Percentiles rank a stretch among this genome's conserved stretches.
Conservation (phyloP, 2,797 vertebrate species). For the Danio jaintianensis region DNA sequence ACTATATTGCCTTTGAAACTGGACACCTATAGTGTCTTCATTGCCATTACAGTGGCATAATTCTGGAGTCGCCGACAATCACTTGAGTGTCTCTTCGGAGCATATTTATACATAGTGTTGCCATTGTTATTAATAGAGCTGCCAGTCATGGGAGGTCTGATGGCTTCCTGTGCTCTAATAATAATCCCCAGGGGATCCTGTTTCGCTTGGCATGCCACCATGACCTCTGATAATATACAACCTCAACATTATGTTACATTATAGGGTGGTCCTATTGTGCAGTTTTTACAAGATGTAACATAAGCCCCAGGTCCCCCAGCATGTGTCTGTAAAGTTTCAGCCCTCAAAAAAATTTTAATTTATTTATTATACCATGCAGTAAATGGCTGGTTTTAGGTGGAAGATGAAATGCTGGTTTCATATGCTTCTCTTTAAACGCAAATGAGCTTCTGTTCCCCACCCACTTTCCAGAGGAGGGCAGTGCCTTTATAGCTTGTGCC, state of each 20-base stretch:
- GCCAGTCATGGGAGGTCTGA: conserved; percentile 35
- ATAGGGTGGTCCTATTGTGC: too few relatives aligned
- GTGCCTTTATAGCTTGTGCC: too few relatives aligned
- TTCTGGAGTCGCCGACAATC: conserved; percentile 13
- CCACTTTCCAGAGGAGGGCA: too few relatives aligned
- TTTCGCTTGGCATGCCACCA: conserved; percentile 35
- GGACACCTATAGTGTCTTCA: conserved; percentile 17
- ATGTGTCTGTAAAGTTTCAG: too few relatives aligned
- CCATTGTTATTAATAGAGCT: conserved; percentile 59
- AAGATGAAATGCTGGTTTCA: too few relatives aligned
- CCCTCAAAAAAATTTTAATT: too few relatives aligned
- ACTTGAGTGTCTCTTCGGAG: not conserved
- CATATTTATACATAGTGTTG: conserved; percentile 37
- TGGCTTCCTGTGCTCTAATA: conserved; percentile 53
- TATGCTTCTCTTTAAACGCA: too few relatives aligned
- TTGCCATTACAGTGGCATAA: conserved; percentile 6
- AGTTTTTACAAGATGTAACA: too few relatives aligned
- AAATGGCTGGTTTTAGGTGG: too few relatives aligned
- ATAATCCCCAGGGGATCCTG: conserved; percentile 44
- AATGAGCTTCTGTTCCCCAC: too few relatives aligned
- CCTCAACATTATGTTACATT: not conserved
- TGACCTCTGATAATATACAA: conserved; percentile 8
- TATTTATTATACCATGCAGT: too few relatives aligned
- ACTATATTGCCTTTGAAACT: conserved; percentile 23
- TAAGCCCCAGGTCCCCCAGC: too few relatives aligned